A percentile compares a stretch with the other conserved stretches of the same genome.
phyloP scores from a whole-genome alignment of 2,797 vertebrate genomes.

The Sebastes variabilis region DNA sequence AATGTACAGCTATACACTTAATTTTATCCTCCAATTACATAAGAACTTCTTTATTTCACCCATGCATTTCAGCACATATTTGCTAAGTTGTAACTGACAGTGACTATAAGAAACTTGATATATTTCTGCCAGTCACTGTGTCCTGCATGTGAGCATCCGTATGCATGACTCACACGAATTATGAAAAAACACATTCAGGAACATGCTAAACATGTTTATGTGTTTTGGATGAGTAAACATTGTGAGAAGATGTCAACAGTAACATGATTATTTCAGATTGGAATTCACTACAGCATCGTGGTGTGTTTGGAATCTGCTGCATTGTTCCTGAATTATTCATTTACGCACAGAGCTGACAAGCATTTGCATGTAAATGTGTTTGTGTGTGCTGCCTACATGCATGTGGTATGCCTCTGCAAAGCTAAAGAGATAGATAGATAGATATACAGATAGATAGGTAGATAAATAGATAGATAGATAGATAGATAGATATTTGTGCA shows the following conservation, averaged over 20 bases:
- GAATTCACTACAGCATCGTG: conserved; percentile 28
- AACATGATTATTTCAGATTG: conserved; percentile 23
- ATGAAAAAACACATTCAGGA: not conserved
- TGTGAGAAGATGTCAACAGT: conserved; percentile 13
- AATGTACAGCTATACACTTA: not conserved
- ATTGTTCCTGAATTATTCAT: conserved; percentile 67
- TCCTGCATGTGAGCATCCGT: not conserved
- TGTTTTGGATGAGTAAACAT: conserved; percentile 25
- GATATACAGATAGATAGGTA: not conserved
- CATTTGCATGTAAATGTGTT: conserved; percentile 29
- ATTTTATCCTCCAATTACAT: not conserved
- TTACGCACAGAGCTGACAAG: conserved; percentile 16
- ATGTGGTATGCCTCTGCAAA: not conserved
- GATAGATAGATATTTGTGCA: not conserved
- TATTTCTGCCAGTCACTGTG: not conserved
- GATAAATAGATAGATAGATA: not conserved
- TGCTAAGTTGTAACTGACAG: too few species aligned
- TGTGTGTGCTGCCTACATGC: not conserved
- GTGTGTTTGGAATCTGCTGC: conserved; percentile 26
- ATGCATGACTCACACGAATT: not conserved
- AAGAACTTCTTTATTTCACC: not conserved
- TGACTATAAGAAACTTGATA: not conserved
- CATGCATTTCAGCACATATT: not conserved
- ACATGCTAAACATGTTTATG: not conserved
- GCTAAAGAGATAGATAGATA: not conserved